Conservation (phyloP, 2,888 invertebrate genomes). For the Stenurella melanura region DNA sequence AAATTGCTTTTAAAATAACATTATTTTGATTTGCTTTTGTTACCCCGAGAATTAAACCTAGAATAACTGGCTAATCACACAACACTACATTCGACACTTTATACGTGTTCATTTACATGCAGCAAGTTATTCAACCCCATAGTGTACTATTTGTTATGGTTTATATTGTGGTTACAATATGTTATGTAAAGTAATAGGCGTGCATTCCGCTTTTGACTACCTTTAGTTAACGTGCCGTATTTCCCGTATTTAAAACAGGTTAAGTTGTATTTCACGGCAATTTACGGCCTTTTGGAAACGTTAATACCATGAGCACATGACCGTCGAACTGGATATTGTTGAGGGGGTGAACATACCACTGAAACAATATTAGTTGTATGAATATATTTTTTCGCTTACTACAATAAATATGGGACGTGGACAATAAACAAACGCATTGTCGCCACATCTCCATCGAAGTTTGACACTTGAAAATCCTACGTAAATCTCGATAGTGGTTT, state of each 20-base stretch:
- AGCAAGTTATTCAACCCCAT: background rate
- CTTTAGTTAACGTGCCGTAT: background rate
- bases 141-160: constrained; percentile 7
- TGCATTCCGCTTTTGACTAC: constrained; percentile 7
- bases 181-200: constrained; percentile 1
- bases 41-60: background rate
- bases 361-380: background rate
- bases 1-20: too few species aligned
- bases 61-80: background rate
- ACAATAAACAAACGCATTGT: too few species aligned
- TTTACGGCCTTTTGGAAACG: background rate
- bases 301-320: background rate
- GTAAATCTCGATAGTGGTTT: too few species aligned
- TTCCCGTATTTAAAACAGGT: constrained; percentile 7
- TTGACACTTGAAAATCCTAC: too few species aligned
- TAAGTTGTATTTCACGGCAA: constrained; percentile 7
- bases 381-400: background rate
- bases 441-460: too few species aligned
- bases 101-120: background rate
- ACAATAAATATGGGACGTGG: too few species aligned
- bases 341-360: background rate
- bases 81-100: background rate
- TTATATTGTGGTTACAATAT: constrained; percentile 2
- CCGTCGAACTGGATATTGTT: background rate
- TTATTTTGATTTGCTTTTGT: background rate